These are phyloP conservation scores for Caenorhabditis sinica DNA, from an alignment of 2,888 invertebrate genomes.

Conservation along the genomic window DNA sequence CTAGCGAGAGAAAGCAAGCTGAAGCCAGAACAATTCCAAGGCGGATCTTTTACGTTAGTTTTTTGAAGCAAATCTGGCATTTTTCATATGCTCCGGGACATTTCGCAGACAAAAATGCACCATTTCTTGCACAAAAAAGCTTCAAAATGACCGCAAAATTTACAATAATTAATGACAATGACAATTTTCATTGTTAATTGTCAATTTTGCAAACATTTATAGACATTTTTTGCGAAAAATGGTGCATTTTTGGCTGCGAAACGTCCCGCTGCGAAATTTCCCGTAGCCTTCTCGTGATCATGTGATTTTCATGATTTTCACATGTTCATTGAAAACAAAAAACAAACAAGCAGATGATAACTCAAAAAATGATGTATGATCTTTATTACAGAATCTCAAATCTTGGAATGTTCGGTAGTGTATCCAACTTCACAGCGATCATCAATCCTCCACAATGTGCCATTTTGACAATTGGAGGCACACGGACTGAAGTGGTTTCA, in stretches of 20 bases:
- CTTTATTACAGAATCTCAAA: conserved; percentile 87
- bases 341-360: conserved; percentile 4
- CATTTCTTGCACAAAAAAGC: too few relatives aligned
- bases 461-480: conserved; percentile 87
- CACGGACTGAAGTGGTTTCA: conserved; percentile 73
- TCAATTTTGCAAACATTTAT: too few relatives aligned
- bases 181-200: too few relatives aligned
- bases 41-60: conserved; percentile 84
- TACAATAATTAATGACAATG: too few relatives aligned
- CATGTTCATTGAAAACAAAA: conserved; percentile 9
- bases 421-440: conserved; percentile 87
- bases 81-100: background rate
- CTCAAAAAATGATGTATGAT: conserved; percentile 9
- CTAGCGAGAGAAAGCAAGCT: conserved; percentile 86
- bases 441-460: conserved; percentile 88
- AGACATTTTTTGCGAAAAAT: too few relatives aligned
- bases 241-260: too few relatives aligned
- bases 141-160: too few relatives aligned
- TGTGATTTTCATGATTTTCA: conserved; percentile 3
- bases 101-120: too few relatives aligned
- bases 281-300: too few relatives aligned
- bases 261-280: too few relatives aligned
- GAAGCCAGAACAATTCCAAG: conserved; percentile 88
- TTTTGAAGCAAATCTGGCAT: background rate
- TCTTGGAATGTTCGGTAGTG: conserved; percentile 88